Evolutionary conservation across 35 echinoderm and acorn worm genomes (phyloP), one percentile per base, ranked within the genome.

Genomic region (Apostichopus californicus): DNA sequence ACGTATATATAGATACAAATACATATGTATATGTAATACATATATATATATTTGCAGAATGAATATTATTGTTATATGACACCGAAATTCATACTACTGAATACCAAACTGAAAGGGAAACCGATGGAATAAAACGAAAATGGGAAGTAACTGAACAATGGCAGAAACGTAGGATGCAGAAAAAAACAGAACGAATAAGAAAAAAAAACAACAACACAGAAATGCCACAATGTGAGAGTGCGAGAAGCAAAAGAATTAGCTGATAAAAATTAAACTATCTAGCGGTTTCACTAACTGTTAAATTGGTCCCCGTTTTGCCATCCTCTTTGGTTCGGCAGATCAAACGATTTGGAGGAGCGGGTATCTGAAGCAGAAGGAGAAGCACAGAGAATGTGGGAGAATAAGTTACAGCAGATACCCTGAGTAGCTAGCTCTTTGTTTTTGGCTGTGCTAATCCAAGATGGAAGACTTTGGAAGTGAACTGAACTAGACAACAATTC

Each of bases 221-320:
- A 61, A 75, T 75, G 71, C 71, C 71, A 75, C 71, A 75, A 75
- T 20, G 71, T n/a, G 6, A 75, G 71, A 75, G 71, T 75, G 71
- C 71, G 71, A 75, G 71, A 75, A 75, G 71, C 71, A 75, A 75
- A 46, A 75, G 15, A 75, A 75, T 75, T 20, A 75, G 71, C 71
- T 75, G 71, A 75, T 18, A 75, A 18, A 75, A 61, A 75, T 18
- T 75, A 75, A 75, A 75, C 71, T 75, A 75, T 75, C 71, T 75
- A 75, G 71, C n/a, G 14, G 71, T 75, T 85, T 85, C 81, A 85
- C 81, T 85, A 85, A 85, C 81, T 85, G 81, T 85, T 85, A 85
- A 85, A 85, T 58, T 85, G 81, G 81, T 85, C 81, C 81, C 81
- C 81, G 81, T 85, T 85, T 60, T 85, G 81, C 81, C 81, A 85